Evolutionary conservation across 2,113 vertebrate species (phyloP).

Genomic region (Vulpes lagopus): DNA sequence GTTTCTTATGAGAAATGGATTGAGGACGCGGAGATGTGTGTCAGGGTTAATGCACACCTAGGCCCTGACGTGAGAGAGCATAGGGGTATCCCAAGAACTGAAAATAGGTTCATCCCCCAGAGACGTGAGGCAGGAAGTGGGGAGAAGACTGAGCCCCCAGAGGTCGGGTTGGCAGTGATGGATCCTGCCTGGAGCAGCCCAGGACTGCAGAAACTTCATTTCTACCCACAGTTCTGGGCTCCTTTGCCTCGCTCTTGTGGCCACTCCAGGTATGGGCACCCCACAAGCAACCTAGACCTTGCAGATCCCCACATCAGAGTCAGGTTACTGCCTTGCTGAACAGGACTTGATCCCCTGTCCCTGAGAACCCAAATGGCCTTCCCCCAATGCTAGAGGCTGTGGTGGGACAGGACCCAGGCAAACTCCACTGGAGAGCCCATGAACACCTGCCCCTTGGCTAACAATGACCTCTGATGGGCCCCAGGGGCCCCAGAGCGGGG

Average conservation of each 20-base stretch:
- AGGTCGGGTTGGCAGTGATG: accelerated
- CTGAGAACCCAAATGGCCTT: background rate
- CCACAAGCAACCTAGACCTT: background rate
- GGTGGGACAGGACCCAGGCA: background rate
- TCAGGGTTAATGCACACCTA: accelerated
- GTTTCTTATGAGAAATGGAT: background rate
- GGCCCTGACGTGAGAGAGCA: background rate
- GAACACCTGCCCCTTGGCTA: background rate
- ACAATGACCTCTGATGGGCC: background rate
- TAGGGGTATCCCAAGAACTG: background rate
- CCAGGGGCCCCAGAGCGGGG: background rate
- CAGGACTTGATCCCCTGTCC: background rate
- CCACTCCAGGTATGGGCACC: background rate
- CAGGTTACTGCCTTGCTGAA: background rate
- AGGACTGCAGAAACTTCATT: background rate
- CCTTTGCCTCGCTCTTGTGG: background rate
- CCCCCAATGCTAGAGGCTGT: background rate
- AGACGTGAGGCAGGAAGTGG: background rate
- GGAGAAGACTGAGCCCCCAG: background rate
- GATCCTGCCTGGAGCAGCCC: background rate
- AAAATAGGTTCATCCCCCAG: background rate
- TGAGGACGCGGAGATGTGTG: accelerated
- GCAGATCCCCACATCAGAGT: background rate
- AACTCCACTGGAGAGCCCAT: background rate
- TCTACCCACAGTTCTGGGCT: background rate